phyloP scores from a whole-genome alignment of 2,888 invertebrate genomes.

The Ophion costatus region DNA sequence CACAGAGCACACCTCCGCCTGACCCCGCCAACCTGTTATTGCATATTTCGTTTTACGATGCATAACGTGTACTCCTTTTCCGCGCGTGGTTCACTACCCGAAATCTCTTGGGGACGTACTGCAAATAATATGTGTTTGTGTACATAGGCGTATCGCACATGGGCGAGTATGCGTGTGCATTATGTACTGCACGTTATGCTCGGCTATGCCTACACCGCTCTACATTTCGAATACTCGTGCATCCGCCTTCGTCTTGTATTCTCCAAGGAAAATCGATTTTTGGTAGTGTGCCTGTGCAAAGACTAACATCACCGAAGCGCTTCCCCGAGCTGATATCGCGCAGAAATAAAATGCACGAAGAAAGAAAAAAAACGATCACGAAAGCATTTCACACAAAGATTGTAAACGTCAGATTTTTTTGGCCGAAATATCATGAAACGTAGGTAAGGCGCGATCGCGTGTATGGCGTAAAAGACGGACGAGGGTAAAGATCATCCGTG shows the following conservation, averaged over 20 bases:
- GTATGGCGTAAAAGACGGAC: slow-evolving; percentile 14
- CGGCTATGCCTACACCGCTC: background rate
- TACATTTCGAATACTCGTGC: slow-evolving; percentile 22
- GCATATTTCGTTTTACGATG: slow-evolving; percentile 77
- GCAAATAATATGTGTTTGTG: slow-evolving; percentile 35
- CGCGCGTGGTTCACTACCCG: slow-evolving; percentile 58
- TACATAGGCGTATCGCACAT: background rate
- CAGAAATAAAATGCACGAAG: background rate
- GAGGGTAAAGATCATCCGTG: slow-evolving; percentile 34
- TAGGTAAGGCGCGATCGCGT: background rate
- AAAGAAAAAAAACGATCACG: background rate
- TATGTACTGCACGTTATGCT: slow-evolving; percentile 9
- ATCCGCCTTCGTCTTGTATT: slow-evolving; percentile 41
- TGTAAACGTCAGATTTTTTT: slow-evolving; percentile 19
- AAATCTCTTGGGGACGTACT: slow-evolving; percentile 56
- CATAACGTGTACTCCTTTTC: slow-evolving; percentile 70
- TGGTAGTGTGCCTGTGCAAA: background rate
- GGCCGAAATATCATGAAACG: background rate
- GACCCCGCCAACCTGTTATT: slow-evolving; percentile 72
- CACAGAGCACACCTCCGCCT: slow-evolving; percentile 43
- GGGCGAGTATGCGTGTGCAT: background rate
- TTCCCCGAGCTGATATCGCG: background rate
- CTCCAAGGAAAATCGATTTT: slow-evolving; percentile 55
- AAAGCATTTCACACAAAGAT: background rate
- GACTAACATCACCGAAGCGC: background rate